Conservation (phyloP, 2,888 invertebrate species). For the Notocelia uddmanniana region DNA sequence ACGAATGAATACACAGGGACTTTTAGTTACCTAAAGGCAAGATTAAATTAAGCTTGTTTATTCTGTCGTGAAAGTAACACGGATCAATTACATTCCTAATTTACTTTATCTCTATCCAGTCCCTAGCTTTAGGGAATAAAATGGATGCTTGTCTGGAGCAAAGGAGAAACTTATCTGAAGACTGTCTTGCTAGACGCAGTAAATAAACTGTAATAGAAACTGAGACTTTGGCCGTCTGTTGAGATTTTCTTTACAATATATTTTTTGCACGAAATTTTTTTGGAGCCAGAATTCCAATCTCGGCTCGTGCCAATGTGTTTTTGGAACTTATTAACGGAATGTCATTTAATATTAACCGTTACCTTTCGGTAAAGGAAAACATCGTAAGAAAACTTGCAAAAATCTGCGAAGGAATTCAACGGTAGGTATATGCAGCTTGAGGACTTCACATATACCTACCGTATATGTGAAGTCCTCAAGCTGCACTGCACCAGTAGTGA, state of each 20-base stretch:
- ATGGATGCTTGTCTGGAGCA: conserved; percentile 16
- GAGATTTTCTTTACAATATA: not conserved
- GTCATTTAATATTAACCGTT: too few species aligned
- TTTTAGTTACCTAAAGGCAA: not conserved
- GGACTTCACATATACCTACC: too few species aligned
- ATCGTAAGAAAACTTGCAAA: too few species aligned
- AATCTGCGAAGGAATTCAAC: too few species aligned
- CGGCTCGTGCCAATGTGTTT: too few species aligned
- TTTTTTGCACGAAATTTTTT: not conserved
- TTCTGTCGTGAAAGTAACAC: not conserved
- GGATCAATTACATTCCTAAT: conserved; percentile 14
- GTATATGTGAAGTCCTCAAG: too few species aligned
- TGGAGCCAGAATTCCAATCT: too few species aligned
- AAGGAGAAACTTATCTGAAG: conserved; percentile 35
- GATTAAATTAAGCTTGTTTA: not conserved
- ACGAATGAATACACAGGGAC: not conserved
- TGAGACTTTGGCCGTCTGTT: not conserved
- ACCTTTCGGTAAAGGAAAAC: too few species aligned
- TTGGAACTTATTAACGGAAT: too few species aligned
- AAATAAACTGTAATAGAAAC: conserved; percentile 37
- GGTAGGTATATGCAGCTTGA: too few species aligned
- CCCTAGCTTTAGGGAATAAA: conserved; percentile 15
- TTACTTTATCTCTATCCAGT: conserved; percentile 18
- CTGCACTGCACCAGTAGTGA: too few species aligned
- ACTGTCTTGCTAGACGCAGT: conserved; percentile 31